A percentile compares a stretch with the other conserved stretches of the same genome.
Conservation (phyloP, 2,113 vertebrate species). For the Microcebus lehilahytsara region DNA sequence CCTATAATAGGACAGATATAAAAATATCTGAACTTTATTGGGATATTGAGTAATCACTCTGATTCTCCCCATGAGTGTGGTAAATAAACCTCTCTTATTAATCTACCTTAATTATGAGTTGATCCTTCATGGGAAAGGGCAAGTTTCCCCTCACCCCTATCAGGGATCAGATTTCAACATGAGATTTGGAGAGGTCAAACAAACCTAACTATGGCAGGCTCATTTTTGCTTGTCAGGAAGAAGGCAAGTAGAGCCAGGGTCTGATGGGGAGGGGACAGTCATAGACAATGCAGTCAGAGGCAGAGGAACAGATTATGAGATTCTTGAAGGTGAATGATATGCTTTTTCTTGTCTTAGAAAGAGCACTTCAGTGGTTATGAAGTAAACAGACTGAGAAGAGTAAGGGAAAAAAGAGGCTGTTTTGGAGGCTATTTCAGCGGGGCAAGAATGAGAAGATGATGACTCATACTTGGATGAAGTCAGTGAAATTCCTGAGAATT, state of each 20-base stretch:
- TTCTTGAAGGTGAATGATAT: neutral
- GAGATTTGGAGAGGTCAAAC: too few relatives aligned
- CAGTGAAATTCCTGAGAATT: neutral
- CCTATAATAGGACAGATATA: too few relatives aligned
- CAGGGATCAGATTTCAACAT: too few relatives aligned
- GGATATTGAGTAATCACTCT: too few relatives aligned
- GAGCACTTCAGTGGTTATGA: neutral
- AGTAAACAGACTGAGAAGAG: neutral
- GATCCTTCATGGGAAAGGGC: too few relatives aligned
- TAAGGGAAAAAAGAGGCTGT: neutral
- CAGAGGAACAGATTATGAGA: fast-evolving
- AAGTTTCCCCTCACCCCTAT: too few relatives aligned
- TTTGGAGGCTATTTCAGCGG: neutral
- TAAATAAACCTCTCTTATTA: too few relatives aligned
- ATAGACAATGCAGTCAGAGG: neutral
- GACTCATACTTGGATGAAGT: neutral
- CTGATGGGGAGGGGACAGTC: neutral
- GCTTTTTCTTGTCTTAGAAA: neutral
- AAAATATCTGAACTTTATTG: too few relatives aligned
- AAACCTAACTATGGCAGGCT: too few relatives aligned
- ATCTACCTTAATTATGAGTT: too few relatives aligned
- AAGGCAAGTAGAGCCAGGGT: neutral
- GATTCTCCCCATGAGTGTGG: too few relatives aligned
- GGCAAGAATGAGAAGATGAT: neutral
- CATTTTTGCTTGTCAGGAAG: too few relatives aligned